phyloP scores from a whole-genome alignment of 1,140 invertebrate genomes.

The Drosophila tani region DNA sequence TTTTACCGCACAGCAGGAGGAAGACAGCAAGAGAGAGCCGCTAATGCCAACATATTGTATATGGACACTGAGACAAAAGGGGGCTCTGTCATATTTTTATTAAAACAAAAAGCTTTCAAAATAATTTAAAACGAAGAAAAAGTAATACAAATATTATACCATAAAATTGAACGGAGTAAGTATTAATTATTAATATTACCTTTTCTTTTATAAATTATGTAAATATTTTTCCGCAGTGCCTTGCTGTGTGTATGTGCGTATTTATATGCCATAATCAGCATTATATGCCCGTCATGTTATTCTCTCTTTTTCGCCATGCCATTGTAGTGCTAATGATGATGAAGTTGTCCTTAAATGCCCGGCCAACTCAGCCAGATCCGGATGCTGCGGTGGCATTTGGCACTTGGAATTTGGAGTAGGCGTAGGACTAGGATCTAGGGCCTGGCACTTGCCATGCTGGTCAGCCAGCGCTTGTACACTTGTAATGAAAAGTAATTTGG shows the following conservation, averaged over 20 bases:
- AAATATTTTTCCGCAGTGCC: slow-evolving; percentile 1
- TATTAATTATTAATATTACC: too few species aligned
- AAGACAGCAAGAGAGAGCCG: slow-evolving; percentile 20
- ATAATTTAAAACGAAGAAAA: too few species aligned
- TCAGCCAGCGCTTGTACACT: slow-evolving; percentile 66
- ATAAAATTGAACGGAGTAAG: too few species aligned
- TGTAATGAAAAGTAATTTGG: slow-evolving; percentile 82
- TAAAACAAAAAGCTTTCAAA: too few species aligned
- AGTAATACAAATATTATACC: too few species aligned
- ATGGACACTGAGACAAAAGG: neutral
- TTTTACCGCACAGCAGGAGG: slow-evolving; percentile 74
- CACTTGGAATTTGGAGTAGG: slow-evolving; percentile 35
- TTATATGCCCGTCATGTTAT: slow-evolving; percentile 64
- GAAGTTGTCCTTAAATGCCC: slow-evolving; percentile 80
- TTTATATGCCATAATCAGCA: slow-evolving; percentile 80
- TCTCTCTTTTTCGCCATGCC: slow-evolving; percentile 47
- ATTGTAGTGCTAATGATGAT: slow-evolving; percentile 81
- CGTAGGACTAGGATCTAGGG: neutral
- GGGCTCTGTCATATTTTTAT: too few species aligned
- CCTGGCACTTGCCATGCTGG: slow-evolving; percentile 61
- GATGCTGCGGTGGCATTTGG: slow-evolving; percentile 60
- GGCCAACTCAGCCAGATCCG: slow-evolving; percentile 58
- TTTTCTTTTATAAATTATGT: neutral
- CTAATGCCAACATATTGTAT: slow-evolving; percentile 52
- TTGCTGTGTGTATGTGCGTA: slow-evolving; percentile 49